A percentile compares a stretch with the other conserved stretches of the same genome.
Conservation (phyloP, 2,797 vertebrate genomes). For the Vespertilio murinus region DNA sequence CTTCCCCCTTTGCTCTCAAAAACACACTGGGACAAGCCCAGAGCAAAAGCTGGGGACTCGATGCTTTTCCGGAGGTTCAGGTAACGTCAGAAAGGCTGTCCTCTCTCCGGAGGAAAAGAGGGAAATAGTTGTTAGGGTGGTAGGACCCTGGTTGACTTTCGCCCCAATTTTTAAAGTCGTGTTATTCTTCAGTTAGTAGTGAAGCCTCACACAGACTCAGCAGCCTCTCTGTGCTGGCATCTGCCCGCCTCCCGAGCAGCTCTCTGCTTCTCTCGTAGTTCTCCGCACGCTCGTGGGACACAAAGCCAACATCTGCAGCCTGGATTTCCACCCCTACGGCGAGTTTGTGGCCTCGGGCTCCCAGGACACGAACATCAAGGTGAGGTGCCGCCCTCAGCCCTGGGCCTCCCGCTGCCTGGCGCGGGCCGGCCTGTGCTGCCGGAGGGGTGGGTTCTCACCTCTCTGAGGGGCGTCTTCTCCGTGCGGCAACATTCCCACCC, state of each 20-base stretch:
- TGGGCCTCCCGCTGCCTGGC: rapidly evolving
- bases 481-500: rapidly evolving
- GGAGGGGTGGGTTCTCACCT: rapidly evolving
- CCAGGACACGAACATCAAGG: conserved; percentile 97
- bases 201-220: rapidly evolving
- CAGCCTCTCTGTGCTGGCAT: rapidly evolving
- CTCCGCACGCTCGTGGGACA: conserved; percentile 93
- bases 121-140: background rate
- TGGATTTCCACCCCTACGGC: conserved; percentile 94
- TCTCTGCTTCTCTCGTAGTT: conserved; percentile 83
- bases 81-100: background rate
- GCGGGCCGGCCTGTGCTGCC: rapidly evolving
- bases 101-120: rapidly evolving
- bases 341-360: conserved; percentile 95
- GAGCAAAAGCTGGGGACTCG: rapidly evolving
- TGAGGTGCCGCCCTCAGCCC: conserved; percentile 58
- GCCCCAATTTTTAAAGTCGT: background rate
- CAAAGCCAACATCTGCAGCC: conserved; percentile 94
- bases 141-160: too few species aligned
- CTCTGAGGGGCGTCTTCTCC: background rate
- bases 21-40: background rate
- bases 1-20: background rate
- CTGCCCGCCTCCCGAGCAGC: background rate
- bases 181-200: rapidly evolving
- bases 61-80: background rate